Evolutionary conservation across 2,113 vertebrate genomes (phyloP).

Genomic region (Vireo altiloquus): DNA sequence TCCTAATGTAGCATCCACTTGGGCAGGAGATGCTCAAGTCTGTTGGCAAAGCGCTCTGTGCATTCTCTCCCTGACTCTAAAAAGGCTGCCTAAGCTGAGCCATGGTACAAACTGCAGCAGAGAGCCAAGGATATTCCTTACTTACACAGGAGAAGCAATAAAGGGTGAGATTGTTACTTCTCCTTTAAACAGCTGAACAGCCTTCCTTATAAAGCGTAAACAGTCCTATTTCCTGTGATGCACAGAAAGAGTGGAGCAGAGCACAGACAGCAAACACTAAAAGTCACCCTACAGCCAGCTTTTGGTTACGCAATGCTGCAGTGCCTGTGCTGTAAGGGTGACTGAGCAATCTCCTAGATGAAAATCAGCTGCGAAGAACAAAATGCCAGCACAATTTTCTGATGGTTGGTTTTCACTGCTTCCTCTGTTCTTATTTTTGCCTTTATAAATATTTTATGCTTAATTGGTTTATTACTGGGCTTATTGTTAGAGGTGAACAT

Average conservation of each 20-base stretch:
- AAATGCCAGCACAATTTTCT: neutral
- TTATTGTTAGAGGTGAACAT: neutral
- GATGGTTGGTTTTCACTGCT: neutral
- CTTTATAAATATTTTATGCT: neutral
- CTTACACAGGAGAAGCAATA: neutral
- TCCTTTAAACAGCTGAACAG: neutral
- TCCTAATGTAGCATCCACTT: neutral
- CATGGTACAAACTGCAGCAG: neutral
- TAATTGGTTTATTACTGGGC: neutral
- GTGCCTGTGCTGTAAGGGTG: conserved; percentile 7
- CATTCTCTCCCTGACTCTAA: neutral
- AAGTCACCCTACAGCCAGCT: conserved; percentile 9
- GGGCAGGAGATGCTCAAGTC: neutral
- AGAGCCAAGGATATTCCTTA: neutral
- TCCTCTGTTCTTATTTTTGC: neutral
- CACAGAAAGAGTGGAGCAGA: neutral
- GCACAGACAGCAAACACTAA: neutral
- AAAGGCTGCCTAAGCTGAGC: neutral
- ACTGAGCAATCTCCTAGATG: conserved; percentile 19
- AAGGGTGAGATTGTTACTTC: neutral
- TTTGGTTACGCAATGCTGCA: conserved; percentile 41
- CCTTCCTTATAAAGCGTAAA: neutral
- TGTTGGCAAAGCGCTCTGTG: neutral
- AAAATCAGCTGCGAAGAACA: conserved; percentile 9
- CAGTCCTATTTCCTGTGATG: neutral